Conservation (phyloP, 2,113 vertebrate species). For the Malurus alboscapulatus region DNA sequence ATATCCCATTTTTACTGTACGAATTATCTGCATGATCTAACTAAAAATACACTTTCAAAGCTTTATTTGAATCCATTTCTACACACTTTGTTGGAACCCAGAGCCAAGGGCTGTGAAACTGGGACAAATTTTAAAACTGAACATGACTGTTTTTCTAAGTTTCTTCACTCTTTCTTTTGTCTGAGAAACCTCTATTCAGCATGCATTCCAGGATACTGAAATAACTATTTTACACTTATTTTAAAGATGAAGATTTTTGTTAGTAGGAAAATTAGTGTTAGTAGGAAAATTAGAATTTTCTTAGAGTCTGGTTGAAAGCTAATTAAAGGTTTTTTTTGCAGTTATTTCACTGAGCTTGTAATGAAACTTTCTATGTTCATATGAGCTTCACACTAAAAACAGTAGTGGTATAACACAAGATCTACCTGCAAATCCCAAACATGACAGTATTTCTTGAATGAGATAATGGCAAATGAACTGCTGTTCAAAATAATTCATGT, state of each 20-base stretch:
- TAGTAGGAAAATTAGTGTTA: neutral
- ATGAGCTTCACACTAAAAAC: neutral
- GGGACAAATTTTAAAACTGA: neutral
- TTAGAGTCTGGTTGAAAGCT: neutral
- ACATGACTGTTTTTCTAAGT: neutral
- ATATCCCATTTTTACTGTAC: neutral
- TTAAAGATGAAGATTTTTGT: neutral
- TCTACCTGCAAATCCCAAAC: slow-evolving; percentile 12
- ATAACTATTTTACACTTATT: neutral
- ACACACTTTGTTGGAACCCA: neutral
- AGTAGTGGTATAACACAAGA: neutral
- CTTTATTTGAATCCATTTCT: neutral
- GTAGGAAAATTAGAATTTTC: too few species aligned
- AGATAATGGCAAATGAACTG: neutral
- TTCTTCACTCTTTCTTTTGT: neutral
- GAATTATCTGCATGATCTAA: neutral
- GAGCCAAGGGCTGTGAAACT: slow-evolving; percentile 5
- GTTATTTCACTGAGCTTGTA: neutral
- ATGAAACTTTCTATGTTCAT: neutral
- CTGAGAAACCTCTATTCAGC: neutral
- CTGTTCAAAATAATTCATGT: neutral
- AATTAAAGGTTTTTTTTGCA: neutral
- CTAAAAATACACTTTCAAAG: slow-evolving; percentile 36
- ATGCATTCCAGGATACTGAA: neutral
- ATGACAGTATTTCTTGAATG: neutral